Base-by-base conservation (phyloP, 2,888 invertebrate species). In the Adineta ricciae region DNA sequence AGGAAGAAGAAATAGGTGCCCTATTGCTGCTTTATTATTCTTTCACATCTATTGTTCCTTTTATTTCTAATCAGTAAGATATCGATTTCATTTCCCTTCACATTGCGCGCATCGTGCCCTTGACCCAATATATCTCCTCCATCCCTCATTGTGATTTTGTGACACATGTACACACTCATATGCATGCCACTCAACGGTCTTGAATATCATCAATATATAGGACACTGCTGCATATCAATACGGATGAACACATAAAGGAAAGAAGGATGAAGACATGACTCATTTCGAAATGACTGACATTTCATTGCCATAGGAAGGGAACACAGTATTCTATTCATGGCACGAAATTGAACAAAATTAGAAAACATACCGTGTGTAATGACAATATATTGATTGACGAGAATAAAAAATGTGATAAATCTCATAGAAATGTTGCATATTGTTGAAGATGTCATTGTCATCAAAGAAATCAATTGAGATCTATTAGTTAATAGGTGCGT, bases 1-100 rank as follows among this genome's bases (percentile, higher is more conserved):
- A 64, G 64, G 64, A 64, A n/a, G 64, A 64, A 32, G 19, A 32
- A 36, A 64, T 32, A 64, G 64, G 64, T 64, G 64, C 32, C 64
- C 64, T 36, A 32, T 64, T 64, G 46, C 64, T 64, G 24, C 46
- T 64, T 64, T 64, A 64, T 64, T 64, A 8, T 32, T 46, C 46
- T 46, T 64, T 64, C 64, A 64, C 64, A n/a, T 56, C 56, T 64
- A 64, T 64, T 64, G 32, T 64, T 64, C 32, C 64, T 64, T 64
- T 64, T 64, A 32, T 32, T 64, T 64, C 64, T 32, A 64, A 64
- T 36, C 64, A 64, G 32, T 64, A 64, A 64, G 32, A 64, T 64
- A 64, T 64, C 64, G 64, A 16, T 64, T 19, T 64, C 32, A 64
- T 64, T 36, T 24, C 32, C n/a, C 32, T 32, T 64, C 64, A 64